Evolutionary conservation across 2,888 invertebrate species (phyloP).

Genomic region (Gerris lacustris): DNA sequence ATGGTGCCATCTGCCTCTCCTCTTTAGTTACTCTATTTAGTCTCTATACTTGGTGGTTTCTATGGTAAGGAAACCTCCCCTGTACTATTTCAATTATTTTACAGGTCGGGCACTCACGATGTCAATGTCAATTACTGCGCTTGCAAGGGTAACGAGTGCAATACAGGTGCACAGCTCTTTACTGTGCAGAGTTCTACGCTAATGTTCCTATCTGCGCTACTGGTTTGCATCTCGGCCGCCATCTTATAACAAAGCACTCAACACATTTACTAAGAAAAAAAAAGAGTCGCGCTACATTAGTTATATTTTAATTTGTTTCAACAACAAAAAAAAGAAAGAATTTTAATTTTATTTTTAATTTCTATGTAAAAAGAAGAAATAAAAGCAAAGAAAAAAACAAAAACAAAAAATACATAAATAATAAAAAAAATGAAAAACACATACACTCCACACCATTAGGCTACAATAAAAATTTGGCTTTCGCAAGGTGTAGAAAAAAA

Average conservation of each 20-base stretch:
- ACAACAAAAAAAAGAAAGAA: no score
- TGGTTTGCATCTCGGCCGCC: conserved; percentile 8
- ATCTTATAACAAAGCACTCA: conserved; percentile 24
- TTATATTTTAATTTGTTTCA: no score
- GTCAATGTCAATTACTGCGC: conserved; percentile 64
- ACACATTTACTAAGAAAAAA: not conserved
- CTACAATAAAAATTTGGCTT: not conserved
- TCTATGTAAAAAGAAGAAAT: no score
- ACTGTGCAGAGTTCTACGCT: conserved; percentile 1
- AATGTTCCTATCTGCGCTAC: not conserved
- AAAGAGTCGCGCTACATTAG: not conserved
- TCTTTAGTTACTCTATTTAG: no score
- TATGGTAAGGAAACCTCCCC: no score
- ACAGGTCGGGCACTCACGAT: conserved; percentile 60
- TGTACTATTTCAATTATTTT: conserved; percentile 33
- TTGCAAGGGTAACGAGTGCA: conserved; percentile 66
- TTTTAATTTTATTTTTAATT: no score
- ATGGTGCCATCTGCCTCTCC: no score
- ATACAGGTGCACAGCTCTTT: conserved; percentile 38
- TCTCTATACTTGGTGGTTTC: no score
- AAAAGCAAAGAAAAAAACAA: no score
- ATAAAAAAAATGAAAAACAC: no score
- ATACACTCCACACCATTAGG: not conserved
- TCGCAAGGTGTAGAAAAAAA: not conserved
- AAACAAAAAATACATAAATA: no score